phyloP scores from a whole-genome alignment of 2,888 invertebrate genomes.

The Sipha maydis region DNA sequence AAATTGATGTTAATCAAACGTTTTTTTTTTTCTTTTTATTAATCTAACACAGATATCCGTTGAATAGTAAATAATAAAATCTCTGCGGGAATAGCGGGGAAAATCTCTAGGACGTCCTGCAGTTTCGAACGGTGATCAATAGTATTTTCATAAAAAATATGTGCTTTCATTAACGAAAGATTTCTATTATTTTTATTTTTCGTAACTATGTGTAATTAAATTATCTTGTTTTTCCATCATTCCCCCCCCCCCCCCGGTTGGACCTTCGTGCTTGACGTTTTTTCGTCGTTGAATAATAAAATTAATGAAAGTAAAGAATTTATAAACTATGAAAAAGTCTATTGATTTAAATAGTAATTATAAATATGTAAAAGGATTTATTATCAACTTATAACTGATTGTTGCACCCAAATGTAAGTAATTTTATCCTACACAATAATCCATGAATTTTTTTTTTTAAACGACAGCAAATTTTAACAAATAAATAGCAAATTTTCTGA shows the following conservation, averaged over 20 bases:
- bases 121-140: not conserved
- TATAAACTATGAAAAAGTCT: too few relatives aligned
- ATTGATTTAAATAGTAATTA: too few relatives aligned
- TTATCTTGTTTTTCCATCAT: not conserved
- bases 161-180: not conserved
- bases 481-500: too few relatives aligned
- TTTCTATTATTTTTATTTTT: not conserved
- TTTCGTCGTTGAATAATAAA: too few relatives aligned
- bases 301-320: too few relatives aligned
- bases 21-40: not conserved
- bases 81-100: not conserved
- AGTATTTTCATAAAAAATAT: not conserved
- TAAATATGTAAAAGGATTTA: too few relatives aligned
- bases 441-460: too few relatives aligned
- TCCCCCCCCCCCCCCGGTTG: too few relatives aligned
- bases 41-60: not conserved
- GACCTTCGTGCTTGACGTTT: not conserved
- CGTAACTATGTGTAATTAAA: not conserved
- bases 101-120: constrained; percentile 6
- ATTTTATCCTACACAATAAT: too few relatives aligned
- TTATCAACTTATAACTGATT: too few relatives aligned
- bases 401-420: too few relatives aligned
- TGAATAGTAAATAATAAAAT: not conserved
- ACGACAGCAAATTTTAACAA: too few relatives aligned
- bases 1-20: not conserved